These are phyloP conservation scores for Grapholita molesta DNA, from an alignment of 1,140 invertebrate species.

Conservation along the genomic window DNA sequence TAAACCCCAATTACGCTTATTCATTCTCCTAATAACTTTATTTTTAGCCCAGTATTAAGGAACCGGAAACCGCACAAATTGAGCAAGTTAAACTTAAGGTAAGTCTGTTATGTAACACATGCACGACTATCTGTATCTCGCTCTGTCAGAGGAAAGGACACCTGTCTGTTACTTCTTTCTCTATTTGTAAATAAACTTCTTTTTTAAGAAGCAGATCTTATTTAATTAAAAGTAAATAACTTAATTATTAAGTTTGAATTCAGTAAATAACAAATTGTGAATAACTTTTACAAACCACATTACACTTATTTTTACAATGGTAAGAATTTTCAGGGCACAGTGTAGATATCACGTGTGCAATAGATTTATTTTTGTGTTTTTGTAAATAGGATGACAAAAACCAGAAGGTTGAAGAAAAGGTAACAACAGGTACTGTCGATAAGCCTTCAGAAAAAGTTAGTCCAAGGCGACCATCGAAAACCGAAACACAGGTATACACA, in stretches of 20 bases:
- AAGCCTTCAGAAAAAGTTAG: conserved; percentile 51
- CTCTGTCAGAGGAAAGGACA: conserved; percentile 10
- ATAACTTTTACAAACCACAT: conserved; percentile 25
- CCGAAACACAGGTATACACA: conserved; percentile 60
- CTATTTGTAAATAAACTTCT: conserved; percentile 53
- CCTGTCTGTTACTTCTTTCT: conserved; percentile 20
- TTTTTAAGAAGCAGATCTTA: conserved; percentile 11
- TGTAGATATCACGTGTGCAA: conserved; percentile 17
- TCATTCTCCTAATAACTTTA: conserved; percentile 45
- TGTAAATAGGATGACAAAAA: conserved; percentile 60
- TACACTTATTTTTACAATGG: background rate
- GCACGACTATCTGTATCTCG: conserved; percentile 30
- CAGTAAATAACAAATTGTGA: conserved; percentile 49
- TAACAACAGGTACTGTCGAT: conserved; percentile 45
- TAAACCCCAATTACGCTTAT: conserved; percentile 39
- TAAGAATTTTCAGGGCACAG: background rate
- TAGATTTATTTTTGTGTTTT: conserved; percentile 37
- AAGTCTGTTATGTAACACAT: conserved; percentile 37
- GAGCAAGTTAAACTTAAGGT: conserved; percentile 68
- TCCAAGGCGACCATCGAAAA: conserved; percentile 61
- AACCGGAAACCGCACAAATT: conserved; percentile 51
- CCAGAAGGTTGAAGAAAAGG: conserved; percentile 47
- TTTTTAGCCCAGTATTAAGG: conserved; percentile 62
- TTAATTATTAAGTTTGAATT: conserved; percentile 34
- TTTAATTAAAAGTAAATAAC: conserved; percentile 16